Conservation (phyloP, 2,888 invertebrate species). For the Harpagoxenus sublaevis region DNA sequence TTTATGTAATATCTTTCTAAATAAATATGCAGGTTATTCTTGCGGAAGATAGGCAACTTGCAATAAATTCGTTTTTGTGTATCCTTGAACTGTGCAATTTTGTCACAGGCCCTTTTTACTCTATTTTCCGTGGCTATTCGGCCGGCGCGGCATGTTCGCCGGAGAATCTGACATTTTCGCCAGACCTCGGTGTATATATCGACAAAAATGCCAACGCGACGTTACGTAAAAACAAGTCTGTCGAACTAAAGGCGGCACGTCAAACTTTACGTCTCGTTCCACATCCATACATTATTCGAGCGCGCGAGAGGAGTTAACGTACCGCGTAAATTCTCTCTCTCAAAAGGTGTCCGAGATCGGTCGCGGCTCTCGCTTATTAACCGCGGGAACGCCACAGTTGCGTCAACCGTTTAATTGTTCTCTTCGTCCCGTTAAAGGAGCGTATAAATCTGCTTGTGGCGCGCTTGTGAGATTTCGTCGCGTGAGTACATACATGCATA, state of each 20-base stretch:
- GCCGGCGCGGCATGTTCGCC: neutral
- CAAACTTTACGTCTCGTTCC: conserved; percentile 47
- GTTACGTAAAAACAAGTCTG: conserved; percentile 62
- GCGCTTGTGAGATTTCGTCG: conserved; percentile 15
- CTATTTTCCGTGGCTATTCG: neutral
- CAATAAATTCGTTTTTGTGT: neutral
- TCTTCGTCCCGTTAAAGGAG: conserved; percentile 1
- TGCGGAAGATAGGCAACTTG: neutral
- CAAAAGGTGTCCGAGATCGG: conserved; percentile 28
- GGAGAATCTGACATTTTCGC: conserved; percentile 52
- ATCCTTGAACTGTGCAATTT: neutral
- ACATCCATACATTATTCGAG: conserved; percentile 43
- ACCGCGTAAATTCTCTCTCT: conserved; percentile 44
- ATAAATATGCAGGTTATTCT: neutral
- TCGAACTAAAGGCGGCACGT: conserved; percentile 56
- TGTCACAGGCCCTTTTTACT: neutral
- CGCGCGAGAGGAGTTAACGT: neutral
- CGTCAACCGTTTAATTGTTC: conserved; percentile 59
- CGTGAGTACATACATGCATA: neutral
- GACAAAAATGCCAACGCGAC: conserved; percentile 42
- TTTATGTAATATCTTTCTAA: neutral
- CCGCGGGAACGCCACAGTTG: conserved; percentile 25
- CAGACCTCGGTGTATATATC: neutral
- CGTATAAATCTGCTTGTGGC: conserved; percentile 8
- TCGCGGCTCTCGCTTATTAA: conserved; percentile 26